Percentiles rank a stretch among this genome's conserved stretches.
phyloP scores from a whole-genome alignment of 2,113 vertebrate genomes.

The Pantherophis guttatus region DNA sequence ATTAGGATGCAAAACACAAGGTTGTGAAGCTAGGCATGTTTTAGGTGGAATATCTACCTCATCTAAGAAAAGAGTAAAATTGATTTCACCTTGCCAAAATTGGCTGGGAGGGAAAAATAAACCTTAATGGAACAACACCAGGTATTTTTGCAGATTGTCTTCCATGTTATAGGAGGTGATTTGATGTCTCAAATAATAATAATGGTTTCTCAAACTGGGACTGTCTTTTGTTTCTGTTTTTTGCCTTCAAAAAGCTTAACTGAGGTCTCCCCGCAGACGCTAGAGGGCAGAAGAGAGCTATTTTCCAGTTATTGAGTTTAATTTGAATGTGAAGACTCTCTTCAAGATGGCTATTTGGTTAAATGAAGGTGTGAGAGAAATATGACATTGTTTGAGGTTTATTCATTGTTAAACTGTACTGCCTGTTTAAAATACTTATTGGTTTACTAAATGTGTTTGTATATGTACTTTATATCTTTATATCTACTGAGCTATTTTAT shows the following conservation, averaged over 20 bases:
- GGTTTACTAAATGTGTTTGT: neutral
- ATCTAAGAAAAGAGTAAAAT: neutral
- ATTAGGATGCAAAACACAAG: constrained; percentile 58
- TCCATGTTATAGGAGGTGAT: neutral
- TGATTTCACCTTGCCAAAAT: constrained; percentile 37
- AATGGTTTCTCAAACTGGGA: neutral
- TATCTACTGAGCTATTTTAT: neutral
- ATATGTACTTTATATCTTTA: neutral
- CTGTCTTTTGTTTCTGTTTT: neutral
- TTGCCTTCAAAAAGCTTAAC: neutral
- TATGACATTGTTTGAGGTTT: neutral
- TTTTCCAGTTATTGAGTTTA: constrained; percentile 19
- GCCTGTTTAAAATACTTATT: neutral
- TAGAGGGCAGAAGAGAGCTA: constrained; percentile 72
- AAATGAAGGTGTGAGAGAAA: neutral
- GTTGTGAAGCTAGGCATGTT: constrained; percentile 59
- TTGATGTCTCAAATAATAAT: constrained; percentile 15
- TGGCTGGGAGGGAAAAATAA: neutral
- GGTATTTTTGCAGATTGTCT: constrained; percentile 5
- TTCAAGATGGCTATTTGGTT: constrained; percentile 6
- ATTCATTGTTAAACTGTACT: neutral
- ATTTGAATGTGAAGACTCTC: constrained; percentile 26
- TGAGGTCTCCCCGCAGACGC: constrained; percentile 22
- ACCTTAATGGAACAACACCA: constrained; percentile 26
- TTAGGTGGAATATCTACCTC: constrained; percentile 37